A percentile compares a stretch with the other conserved stretches of the same genome.
These are phyloP conservation scores for Campylomormyrus tamandua DNA, from an alignment of 2,113 vertebrate genomes.

Conservation along the genomic window DNA sequence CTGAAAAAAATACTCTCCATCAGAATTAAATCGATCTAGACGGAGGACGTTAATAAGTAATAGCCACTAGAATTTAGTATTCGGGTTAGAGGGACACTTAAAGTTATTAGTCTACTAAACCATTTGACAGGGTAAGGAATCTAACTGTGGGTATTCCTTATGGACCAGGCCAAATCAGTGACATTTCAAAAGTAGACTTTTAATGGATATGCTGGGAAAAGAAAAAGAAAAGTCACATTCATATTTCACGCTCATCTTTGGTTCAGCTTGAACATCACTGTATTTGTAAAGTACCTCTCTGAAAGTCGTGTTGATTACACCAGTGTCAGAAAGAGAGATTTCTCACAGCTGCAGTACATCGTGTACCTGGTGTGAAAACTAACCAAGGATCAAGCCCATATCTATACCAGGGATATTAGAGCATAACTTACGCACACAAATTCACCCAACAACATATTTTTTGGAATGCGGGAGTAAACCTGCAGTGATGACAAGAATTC, in stretches of 20 bases:
- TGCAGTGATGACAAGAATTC: background rate
- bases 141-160: background rate
- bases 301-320: background rate
- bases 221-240: background rate
- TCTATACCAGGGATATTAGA: background rate
- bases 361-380: background rate
- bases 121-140: background rate
- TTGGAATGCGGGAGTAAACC: background rate
- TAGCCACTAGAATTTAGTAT: background rate
- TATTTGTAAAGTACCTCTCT: background rate
- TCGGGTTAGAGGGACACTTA: background rate
- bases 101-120: background rate
- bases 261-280: background rate
- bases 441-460: background rate
- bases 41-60: background rate
- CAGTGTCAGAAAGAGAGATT: background rate
- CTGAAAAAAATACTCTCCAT: background rate
- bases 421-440: background rate
- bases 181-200: background rate
- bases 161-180: background rate
- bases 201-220: background rate
- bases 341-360: background rate
- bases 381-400: background rate
- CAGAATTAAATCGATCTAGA: background rate
- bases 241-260: background rate